These are phyloP conservation scores for Fragariocoptes setiger DNA, from an alignment of 1,140 invertebrate genomes.

Conservation along the genomic window DNA sequence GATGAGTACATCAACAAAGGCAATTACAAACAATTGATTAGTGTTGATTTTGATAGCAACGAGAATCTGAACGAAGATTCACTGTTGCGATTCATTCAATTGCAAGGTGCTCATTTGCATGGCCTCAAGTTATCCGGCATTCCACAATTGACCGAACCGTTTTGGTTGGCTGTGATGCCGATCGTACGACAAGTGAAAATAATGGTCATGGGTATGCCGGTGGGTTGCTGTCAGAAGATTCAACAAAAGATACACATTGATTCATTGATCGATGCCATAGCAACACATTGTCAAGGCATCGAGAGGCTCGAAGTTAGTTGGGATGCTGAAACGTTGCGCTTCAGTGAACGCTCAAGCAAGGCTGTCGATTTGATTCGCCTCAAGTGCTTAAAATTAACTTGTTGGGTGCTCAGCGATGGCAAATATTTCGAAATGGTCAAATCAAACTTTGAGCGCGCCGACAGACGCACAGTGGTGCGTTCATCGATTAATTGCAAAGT, in stretches of 20 bases:
- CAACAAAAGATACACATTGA: slow-evolving; percentile 46
- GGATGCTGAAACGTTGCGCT: slow-evolving; percentile 90
- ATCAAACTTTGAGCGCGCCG: slow-evolving; percentile 92
- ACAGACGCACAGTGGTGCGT: slow-evolving; percentile 70
- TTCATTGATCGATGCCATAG: slow-evolving; percentile 85
- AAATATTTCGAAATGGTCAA: slow-evolving; percentile 97
- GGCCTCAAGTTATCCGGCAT: slow-evolving; percentile 71
- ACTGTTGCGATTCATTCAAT: slow-evolving; percentile 57
- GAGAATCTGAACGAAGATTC: slow-evolving; percentile 77
- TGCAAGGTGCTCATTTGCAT: slow-evolving; percentile 51
- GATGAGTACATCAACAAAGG: slow-evolving; percentile 44
- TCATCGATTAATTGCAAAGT: slow-evolving; percentile 72
- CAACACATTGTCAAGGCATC: slow-evolving; percentile 55
- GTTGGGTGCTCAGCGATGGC: slow-evolving; percentile 66
- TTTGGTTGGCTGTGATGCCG: slow-evolving; percentile 70
- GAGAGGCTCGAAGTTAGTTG: slow-evolving; percentile 76
- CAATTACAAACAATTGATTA: slow-evolving; percentile 47
- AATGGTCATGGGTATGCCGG: slow-evolving; percentile 78
- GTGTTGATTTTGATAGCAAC: slow-evolving; percentile 67
- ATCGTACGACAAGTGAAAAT: slow-evolving; percentile 65
- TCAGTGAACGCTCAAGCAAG: slow-evolving; percentile 96
- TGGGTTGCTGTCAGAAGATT: slow-evolving; percentile 77
- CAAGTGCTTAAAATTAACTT: slow-evolving; percentile 49
- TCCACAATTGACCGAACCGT: slow-evolving; percentile 82
- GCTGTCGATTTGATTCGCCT: slow-evolving; percentile 41